Percentiles rank a stretch among this genome's conserved stretches.
These are phyloP conservation scores for Kudoa iwatai DNA, from an alignment of 30 jellyfish, hydroid and myxozoan genomes.

Conservation along the genomic window DNA sequence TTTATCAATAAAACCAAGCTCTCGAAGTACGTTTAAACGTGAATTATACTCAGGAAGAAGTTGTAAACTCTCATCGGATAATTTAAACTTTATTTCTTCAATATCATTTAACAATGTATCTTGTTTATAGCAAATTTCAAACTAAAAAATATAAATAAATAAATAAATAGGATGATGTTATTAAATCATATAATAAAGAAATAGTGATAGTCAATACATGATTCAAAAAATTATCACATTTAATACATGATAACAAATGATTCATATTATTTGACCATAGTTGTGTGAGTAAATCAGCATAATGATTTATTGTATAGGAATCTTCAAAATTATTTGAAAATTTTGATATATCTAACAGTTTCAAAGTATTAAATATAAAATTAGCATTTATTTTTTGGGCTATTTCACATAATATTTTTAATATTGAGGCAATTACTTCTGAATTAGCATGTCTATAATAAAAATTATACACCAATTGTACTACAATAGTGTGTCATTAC, in stretches of 20 bases:
- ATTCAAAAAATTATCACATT: constrained; percentile 13
- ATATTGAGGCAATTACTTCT: too few species aligned
- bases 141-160: constrained; percentile 4
- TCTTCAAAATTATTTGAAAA: too few species aligned
- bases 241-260: constrained; percentile 8
- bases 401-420: too few species aligned
- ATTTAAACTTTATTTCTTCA: constrained; percentile 5
- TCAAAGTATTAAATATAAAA: too few species aligned
- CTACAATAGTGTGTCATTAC: too few species aligned
- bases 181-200: not conserved
- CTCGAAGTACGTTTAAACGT: constrained; percentile 28
- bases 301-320: too few species aligned
- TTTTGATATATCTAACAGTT: too few species aligned
- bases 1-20: constrained; percentile 14
- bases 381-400: too few species aligned
- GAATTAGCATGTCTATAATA: too few species aligned
- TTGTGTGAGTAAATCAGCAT: too few species aligned
- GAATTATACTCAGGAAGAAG: constrained; percentile 42
- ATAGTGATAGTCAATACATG: constrained; percentile 10
- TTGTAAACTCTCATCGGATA: constrained; percentile 33
- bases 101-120: constrained; percentile 14
- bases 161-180: not conserved
- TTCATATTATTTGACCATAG: too few species aligned
- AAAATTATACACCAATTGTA: too few species aligned
- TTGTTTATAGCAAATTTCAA: constrained; percentile 5